Percentiles rank a stretch among this genome's conserved stretches.
These are phyloP conservation scores for Barypeithes pellucidus DNA, from an alignment of 2,888 invertebrate genomes.

Conservation along the genomic window DNA sequence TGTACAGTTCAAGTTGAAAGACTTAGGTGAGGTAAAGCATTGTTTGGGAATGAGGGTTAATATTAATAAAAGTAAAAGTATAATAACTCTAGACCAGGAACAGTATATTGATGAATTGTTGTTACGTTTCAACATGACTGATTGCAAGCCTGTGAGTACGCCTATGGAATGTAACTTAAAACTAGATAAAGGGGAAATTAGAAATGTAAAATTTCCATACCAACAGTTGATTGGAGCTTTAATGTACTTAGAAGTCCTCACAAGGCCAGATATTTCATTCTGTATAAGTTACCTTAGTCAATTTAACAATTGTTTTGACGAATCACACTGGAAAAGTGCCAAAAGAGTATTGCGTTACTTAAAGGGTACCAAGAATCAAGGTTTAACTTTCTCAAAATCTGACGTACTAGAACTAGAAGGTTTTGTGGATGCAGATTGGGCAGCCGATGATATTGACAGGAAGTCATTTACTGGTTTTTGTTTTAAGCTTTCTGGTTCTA, in stretches of 20 bases:
- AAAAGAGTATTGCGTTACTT: constrained; percentile 32
- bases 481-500: constrained; percentile 24
- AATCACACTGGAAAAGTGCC: constrained; percentile 24
- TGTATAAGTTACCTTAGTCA: constrained; percentile 37
- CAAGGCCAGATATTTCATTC: constrained; percentile 41
- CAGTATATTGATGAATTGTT: constrained; percentile 37
- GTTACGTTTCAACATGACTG: constrained; percentile 20
- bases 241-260: constrained; percentile 34
- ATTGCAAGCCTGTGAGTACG: constrained; percentile 47
- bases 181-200: constrained; percentile 4
- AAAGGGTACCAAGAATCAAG: constrained; percentile 32
- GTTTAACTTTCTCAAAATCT: background rate
- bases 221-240: constrained; percentile 33
- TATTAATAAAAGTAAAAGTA: background rate
- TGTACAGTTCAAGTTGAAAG: constrained; percentile 23
- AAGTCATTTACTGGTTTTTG: constrained; percentile 32
- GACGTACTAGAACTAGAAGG: too few relatives aligned
- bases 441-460: constrained; percentile 24
- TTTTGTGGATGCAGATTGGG: constrained; percentile 47
- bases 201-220: background rate
- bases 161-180: constrained; percentile 57
- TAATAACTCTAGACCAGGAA: constrained; percentile 23
- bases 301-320: constrained; percentile 33
- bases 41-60: constrained; percentile 22
- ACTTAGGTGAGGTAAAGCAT: constrained; percentile 18